Evolutionary conservation across 2,113 vertebrate species (phyloP), one percentile per base, ranked within the genome.

Genomic region (Plectropomus leopardus): DNA sequence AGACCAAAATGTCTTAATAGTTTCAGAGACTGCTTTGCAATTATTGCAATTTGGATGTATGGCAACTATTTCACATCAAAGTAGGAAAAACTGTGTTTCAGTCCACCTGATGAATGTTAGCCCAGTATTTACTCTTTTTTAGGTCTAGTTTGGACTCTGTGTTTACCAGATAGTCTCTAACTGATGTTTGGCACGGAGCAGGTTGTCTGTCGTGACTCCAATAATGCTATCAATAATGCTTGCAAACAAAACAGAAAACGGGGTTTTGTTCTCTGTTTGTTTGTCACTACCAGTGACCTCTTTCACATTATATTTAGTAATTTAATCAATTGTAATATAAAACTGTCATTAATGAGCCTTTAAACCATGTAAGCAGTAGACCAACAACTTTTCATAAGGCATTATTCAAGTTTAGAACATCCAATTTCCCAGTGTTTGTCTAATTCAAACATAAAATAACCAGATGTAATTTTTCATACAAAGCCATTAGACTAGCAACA

Each of bases 381-480:
- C n/a, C n/a, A n/a, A 8, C 1, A 4, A 10, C 54, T 26, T 69
- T 71, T 24, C 34, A 32, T 47, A 5, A 9, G 19, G 28, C 11
- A 26, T 72, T 7, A 55, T 55, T 65, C 42, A 34, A 21, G 19
- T 66, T 57, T 19, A 67, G 28, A 28, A n/a, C 47, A 44, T 30
- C 9, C 23, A 32, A 30, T 26, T 81, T 45, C 14, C 30, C 24
- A 23, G 5, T 54, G n/a, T 15, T 16, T n/a, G 34, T 23, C 5
- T 51, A 36, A 66, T 47, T 54, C 47, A 28, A 75, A 64, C 55
- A 7, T 47, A 54, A 7, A 32, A 10, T n/a, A 79, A 68, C 15
- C 30, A 76, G 50, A 73, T 63, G 53, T 28, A 36, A 58, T 83
- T 59, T 69, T 80, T 76, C 44, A 76, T 55, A 36, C 34, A 70